Evolutionary conservation across 1,140 invertebrate species (phyloP), one percentile per base, ranked within the genome.

Genomic region (Wasmannia auropunctata): DNA sequence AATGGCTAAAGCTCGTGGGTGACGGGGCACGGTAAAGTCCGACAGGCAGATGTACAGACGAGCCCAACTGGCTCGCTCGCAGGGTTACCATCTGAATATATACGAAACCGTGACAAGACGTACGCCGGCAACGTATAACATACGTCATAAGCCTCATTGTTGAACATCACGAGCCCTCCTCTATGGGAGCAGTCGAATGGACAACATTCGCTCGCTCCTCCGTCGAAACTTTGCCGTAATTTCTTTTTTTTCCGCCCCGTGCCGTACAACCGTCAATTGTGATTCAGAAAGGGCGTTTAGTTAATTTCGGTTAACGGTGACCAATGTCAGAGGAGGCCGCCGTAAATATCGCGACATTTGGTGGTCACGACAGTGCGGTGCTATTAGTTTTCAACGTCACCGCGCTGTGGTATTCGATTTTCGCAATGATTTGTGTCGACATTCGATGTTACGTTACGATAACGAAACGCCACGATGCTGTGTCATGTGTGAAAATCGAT

Each of bases 371-470:
- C 79, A 72, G 19, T 83, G 54, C 65, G 37, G 28, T 11, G 25
- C 79, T 83, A 83, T 83, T 83, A 83, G 79, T 83, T 83, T 83
- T 83, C 79, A 83, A 83, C 79, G 79, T 83, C 79, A 60, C 51
- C 67, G 79, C 79, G 67, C 54, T 74, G 79, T 43, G 79, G 40
- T 83, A 83, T 83, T 83, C 79, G 79, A 83, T 83, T 83, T 83
- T 83, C 79, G 51, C 28, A 28, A n/a, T 83, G 79, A 83, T 83
- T 83, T 83, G 67, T 83, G 79, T 74, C 54, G 79, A 83, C 79
- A 34, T 83, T 72, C 79, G 79, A 83, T 83, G 65, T 72, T 72
- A n/a, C 51, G 79, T 56, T 83, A 60, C 25, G 79, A 83, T 83
- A 83, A 37, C 31, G 67, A 74, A 72, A 25, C 25, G 25, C 37